Evolutionary conservation across 2,888 invertebrate genomes (phyloP).

Genomic region (Galeopsomyia nigrocyanea): DNA sequence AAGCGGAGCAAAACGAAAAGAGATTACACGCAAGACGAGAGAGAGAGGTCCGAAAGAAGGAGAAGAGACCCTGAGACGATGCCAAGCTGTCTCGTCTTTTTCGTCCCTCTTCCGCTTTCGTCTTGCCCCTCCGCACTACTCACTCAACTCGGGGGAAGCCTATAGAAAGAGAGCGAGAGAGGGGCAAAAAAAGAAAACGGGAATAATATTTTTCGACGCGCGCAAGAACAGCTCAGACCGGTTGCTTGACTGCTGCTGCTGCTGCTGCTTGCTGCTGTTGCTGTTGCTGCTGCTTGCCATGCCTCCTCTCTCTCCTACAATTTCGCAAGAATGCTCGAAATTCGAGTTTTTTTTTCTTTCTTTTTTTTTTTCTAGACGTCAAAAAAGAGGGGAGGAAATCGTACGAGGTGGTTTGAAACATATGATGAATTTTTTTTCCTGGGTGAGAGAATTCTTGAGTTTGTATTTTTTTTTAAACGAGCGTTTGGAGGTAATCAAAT

Average conservation of each 20-base stretch:
- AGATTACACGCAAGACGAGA: slow-evolving; percentile 28
- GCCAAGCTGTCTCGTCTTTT: slow-evolving; percentile 50
- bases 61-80: slow-evolving; percentile 19
- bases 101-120: slow-evolving; percentile 43
- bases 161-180: too few relatives aligned
- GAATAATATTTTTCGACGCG: slow-evolving; percentile 33
- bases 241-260: slow-evolving; percentile 15
- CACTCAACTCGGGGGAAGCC: slow-evolving; percentile 15
- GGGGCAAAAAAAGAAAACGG: slow-evolving; percentile 20
- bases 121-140: slow-evolving; percentile 1
- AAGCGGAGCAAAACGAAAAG: slow-evolving; percentile 58
- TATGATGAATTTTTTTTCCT: too few relatives aligned
- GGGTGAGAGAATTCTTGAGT: too few relatives aligned
- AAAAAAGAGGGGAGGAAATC: too few relatives aligned
- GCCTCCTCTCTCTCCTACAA: slow-evolving; percentile 1
- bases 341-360: neutral
- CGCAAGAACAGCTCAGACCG: slow-evolving; percentile 25
- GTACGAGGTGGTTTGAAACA: too few relatives aligned
- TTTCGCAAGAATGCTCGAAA: slow-evolving; percentile 43
- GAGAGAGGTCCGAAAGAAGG: slow-evolving; percentile 22
- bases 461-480: too few relatives aligned
- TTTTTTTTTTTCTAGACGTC: too few relatives aligned
- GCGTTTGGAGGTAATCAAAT: too few relatives aligned
- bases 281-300: neutral
- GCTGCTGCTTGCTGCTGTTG: too few relatives aligned